Base-by-base conservation (phyloP, 2,797 vertebrate genomes). In the Sebastes cheni region DNA sequence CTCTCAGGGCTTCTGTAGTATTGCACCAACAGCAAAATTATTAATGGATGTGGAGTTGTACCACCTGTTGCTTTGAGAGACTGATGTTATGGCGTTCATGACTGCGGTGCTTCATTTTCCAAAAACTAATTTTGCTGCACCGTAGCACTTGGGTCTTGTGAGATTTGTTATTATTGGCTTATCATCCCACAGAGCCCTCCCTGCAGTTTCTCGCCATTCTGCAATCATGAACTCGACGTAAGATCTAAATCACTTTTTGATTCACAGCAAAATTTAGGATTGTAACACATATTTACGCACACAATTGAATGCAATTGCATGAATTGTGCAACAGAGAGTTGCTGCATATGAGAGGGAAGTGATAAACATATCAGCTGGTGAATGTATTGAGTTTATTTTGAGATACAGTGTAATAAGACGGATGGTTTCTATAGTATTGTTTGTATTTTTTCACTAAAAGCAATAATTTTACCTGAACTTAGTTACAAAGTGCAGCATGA, bases 11-110 rank as follows among this genome's bases (percentile, higher is more conserved):
- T 60, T 60, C 12, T 8, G 1, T 27, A 27, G 50, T 14, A 0
- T 84, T 88, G 73, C 82, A 86, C 80, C 83, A 94, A 89, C 69
- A 91, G 82, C 76, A 88, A 89, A 89, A 86, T 89, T 81, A 92
- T 89, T 81, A 91, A 91, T 88, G 81, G 90, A 88, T 80, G 80
- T 79, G 71, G 88, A 86, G 81, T 87, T 84, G 77, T 42, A 89
- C 87, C 86, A 91, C 86, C 82, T 87, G 82, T 85, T 81, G 81
- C 54, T 78, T 81, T 75, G 39, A 81, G 80, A 85, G 86, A 82
- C 66, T 59, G 67, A 55, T 69, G 55, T 76, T 62, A 54, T 29
- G 34, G 55, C 60, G 67, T 75, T 86, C 46, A 72, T 70, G 72
- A 79, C 56, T 29, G 25, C 6, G 9, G 25, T 72, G 70, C 73